phyloP scores from a whole-genome alignment of 2,113 vertebrate species.

The Zosterops borbonicus region DNA sequence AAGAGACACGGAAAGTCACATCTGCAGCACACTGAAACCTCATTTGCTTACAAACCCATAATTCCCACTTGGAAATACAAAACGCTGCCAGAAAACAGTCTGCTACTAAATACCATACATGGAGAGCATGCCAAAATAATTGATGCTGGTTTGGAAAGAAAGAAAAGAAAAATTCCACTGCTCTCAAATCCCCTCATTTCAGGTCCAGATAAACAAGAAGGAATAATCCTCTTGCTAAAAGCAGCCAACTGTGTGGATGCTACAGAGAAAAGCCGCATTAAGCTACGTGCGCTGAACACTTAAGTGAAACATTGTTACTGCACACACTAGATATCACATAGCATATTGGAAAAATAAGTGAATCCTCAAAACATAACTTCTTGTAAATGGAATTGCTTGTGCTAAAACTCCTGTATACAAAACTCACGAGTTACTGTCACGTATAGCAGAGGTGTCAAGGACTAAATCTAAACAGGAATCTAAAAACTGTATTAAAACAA shows the following conservation, averaged over 20 bases:
- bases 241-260: background rate
- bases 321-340: background rate
- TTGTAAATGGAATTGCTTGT: background rate
- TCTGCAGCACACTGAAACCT: constrained; percentile 74
- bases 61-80: constrained; percentile 70
- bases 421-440: background rate
- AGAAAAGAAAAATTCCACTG: background rate
- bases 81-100: constrained; percentile 68
- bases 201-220: background rate
- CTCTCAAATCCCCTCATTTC: background rate
- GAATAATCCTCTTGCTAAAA: background rate
- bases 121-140: constrained; percentile 65
- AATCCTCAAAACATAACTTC: background rate
- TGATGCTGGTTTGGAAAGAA: constrained; percentile 52
- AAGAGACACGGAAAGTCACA: constrained; percentile 72
- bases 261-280: background rate
- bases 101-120: constrained; percentile 67
- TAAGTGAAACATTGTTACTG: background rate
- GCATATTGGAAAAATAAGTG: background rate
- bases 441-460: background rate
- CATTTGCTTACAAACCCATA: constrained; percentile 71
- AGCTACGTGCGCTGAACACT: background rate
- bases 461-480: background rate
- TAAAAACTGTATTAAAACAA: background rate
- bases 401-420: background rate